A percentile compares a stretch with the other conserved stretches of the same genome.
Evolutionary conservation across 2,113 vertebrate species (phyloP).

Genomic region (Serinus canaria): DNA sequence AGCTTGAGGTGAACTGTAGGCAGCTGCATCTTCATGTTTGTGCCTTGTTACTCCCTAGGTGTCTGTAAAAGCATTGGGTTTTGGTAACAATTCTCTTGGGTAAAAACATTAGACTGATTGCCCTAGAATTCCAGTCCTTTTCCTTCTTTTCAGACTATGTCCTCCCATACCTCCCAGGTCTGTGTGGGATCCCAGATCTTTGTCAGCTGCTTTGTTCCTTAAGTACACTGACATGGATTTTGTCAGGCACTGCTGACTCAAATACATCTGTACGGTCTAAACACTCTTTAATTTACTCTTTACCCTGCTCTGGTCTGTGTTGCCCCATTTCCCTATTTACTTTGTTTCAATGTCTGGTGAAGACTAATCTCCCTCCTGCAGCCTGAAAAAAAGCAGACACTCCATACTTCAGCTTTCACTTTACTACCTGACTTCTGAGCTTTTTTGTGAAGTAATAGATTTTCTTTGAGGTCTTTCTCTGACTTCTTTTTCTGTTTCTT

Average conservation of each 20-base stretch:
- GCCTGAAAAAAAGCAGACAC: conserved; percentile 46
- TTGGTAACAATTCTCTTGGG: not conserved
- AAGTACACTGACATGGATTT: conserved; percentile 31
- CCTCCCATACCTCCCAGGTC: not conserved
- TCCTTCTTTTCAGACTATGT: not conserved
- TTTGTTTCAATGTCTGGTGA: not conserved
- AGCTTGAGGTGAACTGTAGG: not conserved
- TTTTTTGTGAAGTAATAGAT: not conserved
- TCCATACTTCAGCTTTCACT: not conserved
- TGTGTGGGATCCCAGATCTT: not conserved
- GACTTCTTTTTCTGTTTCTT: not conserved
- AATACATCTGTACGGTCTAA: not conserved
- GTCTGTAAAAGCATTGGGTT: not conserved
- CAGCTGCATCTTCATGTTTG: not conserved
- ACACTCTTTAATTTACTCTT: conserved; percentile 22
- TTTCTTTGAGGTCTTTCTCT: not conserved
- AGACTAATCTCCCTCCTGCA: conserved; percentile 4
- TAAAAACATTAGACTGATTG: not conserved
- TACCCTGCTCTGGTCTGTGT: not conserved
- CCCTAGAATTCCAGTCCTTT: not conserved
- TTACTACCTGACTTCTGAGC: not conserved
- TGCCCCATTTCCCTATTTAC: conserved; percentile 36
- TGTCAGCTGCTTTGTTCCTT: conserved; percentile 10
- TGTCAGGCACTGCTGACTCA: not conserved
- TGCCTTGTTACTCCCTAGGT: not conserved